Evolutionary conservation across 2,113 vertebrate species (phyloP), one percentile per base, ranked within the genome.

Genomic region (Rana temporaria): DNA sequence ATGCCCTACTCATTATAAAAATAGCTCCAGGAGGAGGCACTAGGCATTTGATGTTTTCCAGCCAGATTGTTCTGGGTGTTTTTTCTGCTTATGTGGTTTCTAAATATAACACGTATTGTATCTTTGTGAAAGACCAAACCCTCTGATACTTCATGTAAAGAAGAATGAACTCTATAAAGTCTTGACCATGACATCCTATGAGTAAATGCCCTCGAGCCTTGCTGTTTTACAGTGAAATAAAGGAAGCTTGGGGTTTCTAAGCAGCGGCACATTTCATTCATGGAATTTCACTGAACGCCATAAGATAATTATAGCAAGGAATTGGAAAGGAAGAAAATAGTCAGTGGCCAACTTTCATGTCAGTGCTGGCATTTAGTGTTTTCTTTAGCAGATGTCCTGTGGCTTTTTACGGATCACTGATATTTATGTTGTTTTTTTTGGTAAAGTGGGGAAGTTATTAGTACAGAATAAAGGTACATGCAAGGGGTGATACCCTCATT

Each of bases 251-350:
- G n/a, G 65, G 32, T 79, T 79, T 69, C 78, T 69, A 69, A 66
- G 78, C 78, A 71, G 67, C 57, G 11, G 57, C 22, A 71, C 57
- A 71, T 63, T 71, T 70, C 78, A 81, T 71, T 71, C 67, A 81
- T 63, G 78, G 56, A 72, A 63, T 70, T 68, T 60, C 22, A 24
- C 32, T 38, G 20, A 69, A 34, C 9, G 63, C 4, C 12, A n/a
- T 55, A 55, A 20, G 22, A 88, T 85, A 87, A 87, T 67, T 81
- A 84, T 34, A 85, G 84, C 63, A 75, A 88, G 59, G 66, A 85
- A 80, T 83, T 74, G 52, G 76, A 85, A 86, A 87, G 88, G 87
- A 84, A 88, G 71, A 63, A 71, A 84, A 89, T 85, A 63, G 55
- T 60, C n/a, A 14, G n/a, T 16, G 17, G 26, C 26, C 12, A 20